A percentile compares a stretch with the other conserved stretches of the same genome.
Evolutionary conservation across 64 coral and sea anemone species (phyloP).

Genomic region (Montipora cactus): DNA sequence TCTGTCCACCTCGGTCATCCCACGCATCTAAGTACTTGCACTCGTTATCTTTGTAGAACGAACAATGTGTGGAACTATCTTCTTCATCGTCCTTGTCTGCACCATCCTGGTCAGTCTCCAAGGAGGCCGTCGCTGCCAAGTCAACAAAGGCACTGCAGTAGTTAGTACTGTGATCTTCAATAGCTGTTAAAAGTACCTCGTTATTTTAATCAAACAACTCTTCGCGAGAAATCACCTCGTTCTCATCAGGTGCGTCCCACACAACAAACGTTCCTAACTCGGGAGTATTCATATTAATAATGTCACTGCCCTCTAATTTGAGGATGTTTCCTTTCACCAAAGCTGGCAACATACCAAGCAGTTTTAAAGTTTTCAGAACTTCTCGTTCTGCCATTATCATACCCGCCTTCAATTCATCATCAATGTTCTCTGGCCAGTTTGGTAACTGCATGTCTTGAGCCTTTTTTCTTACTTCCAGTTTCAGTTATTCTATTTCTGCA

Average conservation of each 20-base stretch:
- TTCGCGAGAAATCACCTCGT: not conserved
- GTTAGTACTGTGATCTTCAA: not conserved
- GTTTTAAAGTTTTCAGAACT: no score
- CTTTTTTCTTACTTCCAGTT: no score
- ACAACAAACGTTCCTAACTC: not conserved
- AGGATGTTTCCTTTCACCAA: no score
- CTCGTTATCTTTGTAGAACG: not conserved
- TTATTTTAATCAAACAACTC: slow-evolving; percentile 7
- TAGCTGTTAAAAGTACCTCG: not conserved
- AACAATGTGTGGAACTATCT: not conserved
- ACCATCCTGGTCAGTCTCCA: not conserved
- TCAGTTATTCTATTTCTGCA: no score
- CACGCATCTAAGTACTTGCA: not conserved
- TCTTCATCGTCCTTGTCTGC: slow-evolving; percentile 1
- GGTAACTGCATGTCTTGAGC: no score
- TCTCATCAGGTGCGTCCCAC: slow-evolving; percentile 40
- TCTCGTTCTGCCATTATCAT: no score
- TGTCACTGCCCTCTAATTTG: not conserved
- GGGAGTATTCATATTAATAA: not conserved
- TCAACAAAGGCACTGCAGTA: not conserved
- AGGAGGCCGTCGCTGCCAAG: not conserved
- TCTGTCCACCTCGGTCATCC: no score
- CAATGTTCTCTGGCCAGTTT: no score
- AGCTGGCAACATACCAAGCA: no score
- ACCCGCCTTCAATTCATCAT: no score